Evolutionary conservation across 2,797 vertebrate genomes (phyloP), one percentile per base, ranked within the genome.

Genomic region (Sarcoramphus papa): DNA sequence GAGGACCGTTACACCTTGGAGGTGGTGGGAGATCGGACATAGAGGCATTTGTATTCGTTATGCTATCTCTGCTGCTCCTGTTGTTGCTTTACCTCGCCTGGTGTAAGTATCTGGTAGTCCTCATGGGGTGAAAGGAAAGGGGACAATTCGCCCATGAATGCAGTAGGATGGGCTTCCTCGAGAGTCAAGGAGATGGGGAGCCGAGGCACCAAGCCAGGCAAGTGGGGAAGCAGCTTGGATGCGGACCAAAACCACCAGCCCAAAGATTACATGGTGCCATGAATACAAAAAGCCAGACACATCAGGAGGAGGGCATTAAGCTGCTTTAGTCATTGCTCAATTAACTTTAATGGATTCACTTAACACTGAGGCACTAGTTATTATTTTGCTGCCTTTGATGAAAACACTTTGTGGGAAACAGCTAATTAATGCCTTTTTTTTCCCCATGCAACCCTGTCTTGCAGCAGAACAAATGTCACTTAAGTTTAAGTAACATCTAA

Each of bases 341-440:
- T 93, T 96, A 90, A 80, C 43, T 77, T 80, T 47, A 95, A 92
- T 41, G 43, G 28, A 68, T 37, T 92, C 24, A 63, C 40, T 87
- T 80, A 92, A 78, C 35, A 53, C 67, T 50, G 62, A 85, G 31
- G 79, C 59, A 84, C 19, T 50, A 54, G 63, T 72, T 91, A 82
- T 33, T 85, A 87, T 80, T 94, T 94, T 85, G 45, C 28, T 75
- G 86, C 31, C 89, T 97, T 90, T 94, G 59, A 90, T 75, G 64
- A 93, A 93, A 95, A 80, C 33, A 67, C 62, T 88, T 92, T 24
- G 41, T 90, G 65, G 50, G 43, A 90, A 96, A 83, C 0, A 4
- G 63, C 82, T 87, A 76, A 88, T 83, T 82, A 90, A 79, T 41
- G 10, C 17, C 9, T 14, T 57, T 45, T 4, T 13, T 7, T 35